phyloP scores from a whole-genome alignment of 2,113 vertebrate species.

The Patagioenas fasciata region DNA sequence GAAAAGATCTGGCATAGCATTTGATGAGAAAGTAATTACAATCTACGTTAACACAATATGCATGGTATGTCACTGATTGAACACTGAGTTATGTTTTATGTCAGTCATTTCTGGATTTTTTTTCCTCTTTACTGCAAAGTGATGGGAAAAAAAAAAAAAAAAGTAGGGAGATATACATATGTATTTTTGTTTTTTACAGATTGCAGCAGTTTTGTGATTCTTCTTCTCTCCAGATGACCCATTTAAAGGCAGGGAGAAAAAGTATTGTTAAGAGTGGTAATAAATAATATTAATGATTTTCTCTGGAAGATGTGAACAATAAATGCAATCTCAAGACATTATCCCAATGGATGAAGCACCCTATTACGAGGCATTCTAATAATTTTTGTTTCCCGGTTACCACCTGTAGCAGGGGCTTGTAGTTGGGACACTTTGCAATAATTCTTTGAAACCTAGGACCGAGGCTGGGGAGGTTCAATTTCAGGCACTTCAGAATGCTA shows the following conservation, averaged over 20 bases:
- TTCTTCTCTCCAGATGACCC: not conserved
- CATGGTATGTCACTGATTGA: slow-evolving; percentile 24
- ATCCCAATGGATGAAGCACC: not conserved
- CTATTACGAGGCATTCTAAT: not conserved
- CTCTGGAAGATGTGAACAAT: not conserved
- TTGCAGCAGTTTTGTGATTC: not conserved
- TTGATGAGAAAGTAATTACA: slow-evolving; percentile 61
- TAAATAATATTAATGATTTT: not conserved
- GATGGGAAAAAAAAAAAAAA: not conserved
- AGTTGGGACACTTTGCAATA: not conserved
- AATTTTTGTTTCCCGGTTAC: not conserved
- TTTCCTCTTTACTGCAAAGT: not conserved
- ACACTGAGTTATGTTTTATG: slow-evolving; percentile 38
- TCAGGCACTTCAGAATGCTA: not conserved
- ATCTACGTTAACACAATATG: slow-evolving; percentile 48
- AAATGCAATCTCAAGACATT: not conserved
- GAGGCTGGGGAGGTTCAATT: not conserved
- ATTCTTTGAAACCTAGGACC: not conserved
- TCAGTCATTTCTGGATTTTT: slow-evolving; percentile 40
- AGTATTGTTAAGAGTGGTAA: not conserved
- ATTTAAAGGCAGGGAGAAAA: not conserved
- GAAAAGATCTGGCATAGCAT: slow-evolving; percentile 57
- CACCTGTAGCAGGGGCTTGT: not conserved
- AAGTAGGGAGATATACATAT: not conserved
- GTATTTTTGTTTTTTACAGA: not conserved